Base-by-base conservation (phyloP, 2,888 invertebrate species). In the Eledone cirrhosa region DNA sequence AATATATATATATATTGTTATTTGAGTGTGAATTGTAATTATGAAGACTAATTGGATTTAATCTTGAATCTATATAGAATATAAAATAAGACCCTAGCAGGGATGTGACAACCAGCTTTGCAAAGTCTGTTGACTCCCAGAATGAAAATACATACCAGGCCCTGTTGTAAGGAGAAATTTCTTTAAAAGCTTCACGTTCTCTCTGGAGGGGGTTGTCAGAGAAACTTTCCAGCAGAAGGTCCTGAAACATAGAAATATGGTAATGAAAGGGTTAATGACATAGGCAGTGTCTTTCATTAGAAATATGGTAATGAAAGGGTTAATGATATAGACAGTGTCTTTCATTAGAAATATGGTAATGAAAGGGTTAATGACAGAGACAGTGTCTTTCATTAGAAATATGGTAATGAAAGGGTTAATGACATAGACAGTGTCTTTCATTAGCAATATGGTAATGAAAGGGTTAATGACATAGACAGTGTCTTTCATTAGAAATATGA, bases 91-190 rank as follows among this genome's bases (percentile, higher is more conserved):
- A n/a, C n/a, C n/a, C n/a, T n/a, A n/a, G n/a, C n/a, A n/a, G n/a
- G n/a, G n/a, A n/a, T n/a, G n/a, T n/a, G n/a, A n/a, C n/a, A n/a
- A n/a, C n/a, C n/a, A n/a, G n/a, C n/a, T 41, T 5, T 41, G 41
- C 11, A 41, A 11, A 2, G 11, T 41, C 41, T 41, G 41, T 11
- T 41, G 2, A 5, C 5, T 8, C 5, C 14, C 11, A 69, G 16
- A 69, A 29, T 16, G 5, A 16, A 22, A 31, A 22, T 27, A 86
- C 89, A 72, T 85, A 89, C 91, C 91, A 91, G 1, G 89, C 87
- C 80, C 86, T 83, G 83, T 91, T 91, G 24, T 87, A 86, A 13
- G 86, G 79, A 59, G 81, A 80, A 27, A 89, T 78, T 41, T 76
- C 81, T 59, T 84, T 84, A 72, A 84, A 82, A 72, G 79, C 80